phyloP scores from a whole-genome alignment of 2,113 vertebrate genomes.

The Puntigrus tetrazona region DNA sequence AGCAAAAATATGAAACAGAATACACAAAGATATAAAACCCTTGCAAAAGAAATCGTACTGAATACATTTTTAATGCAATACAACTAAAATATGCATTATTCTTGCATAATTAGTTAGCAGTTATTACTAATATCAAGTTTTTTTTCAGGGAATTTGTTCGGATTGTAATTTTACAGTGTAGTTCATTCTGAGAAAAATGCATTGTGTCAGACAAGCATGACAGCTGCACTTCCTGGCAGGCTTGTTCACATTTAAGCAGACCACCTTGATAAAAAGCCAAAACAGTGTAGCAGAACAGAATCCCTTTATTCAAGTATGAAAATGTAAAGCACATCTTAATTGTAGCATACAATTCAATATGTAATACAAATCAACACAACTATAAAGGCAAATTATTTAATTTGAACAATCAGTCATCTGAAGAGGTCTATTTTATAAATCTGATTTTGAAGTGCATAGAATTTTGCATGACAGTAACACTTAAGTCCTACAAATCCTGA shows the following conservation, averaged over 20 bases:
- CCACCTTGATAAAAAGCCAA: background rate
- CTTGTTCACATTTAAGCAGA: background rate
- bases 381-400: conserved; percentile 74
- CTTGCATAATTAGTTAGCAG: background rate
- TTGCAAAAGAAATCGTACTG: background rate
- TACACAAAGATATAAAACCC: background rate
- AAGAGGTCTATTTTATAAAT: conserved; percentile 51
- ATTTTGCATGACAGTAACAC: conserved; percentile 75
- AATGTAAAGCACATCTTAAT: conserved; percentile 80
- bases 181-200: background rate
- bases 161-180: background rate
- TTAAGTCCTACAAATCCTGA: conserved; percentile 70
- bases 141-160: background rate
- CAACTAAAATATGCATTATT: background rate
- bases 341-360: conserved; percentile 66
- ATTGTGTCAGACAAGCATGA: background rate
- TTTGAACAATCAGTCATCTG: conserved; percentile 68
- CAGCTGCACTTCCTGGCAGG: background rate
- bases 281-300: conserved; percentile 64
- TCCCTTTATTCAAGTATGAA: conserved; percentile 85
- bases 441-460: conserved; percentile 78
- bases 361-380: conserved; percentile 78
- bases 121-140: background rate
- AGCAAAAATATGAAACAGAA: background rate
- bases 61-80: background rate